These are phyloP conservation scores for Troides helena DNA, from an alignment of 2,888 invertebrate species.

Conservation along the genomic window DNA sequence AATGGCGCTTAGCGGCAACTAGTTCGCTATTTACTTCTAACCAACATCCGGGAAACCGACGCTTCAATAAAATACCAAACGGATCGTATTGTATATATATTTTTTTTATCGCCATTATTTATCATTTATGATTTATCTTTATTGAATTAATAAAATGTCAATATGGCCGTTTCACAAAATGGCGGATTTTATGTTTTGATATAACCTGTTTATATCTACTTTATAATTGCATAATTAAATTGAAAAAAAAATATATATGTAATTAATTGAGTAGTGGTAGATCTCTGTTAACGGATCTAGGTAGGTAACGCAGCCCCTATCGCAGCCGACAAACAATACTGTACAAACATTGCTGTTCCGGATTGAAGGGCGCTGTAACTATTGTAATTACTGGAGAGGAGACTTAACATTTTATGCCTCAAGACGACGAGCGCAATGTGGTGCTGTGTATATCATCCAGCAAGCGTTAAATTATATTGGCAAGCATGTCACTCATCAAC, in stretches of 20 bases:
- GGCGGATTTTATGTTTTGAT: constrained; percentile 3
- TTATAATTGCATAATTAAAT: background rate
- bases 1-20: constrained; percentile 55
- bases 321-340: too few species aligned
- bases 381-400: too few species aligned
- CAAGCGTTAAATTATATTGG: too few species aligned
- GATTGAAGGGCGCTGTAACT: too few species aligned
- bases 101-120: constrained; percentile 28
- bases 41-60: constrained; percentile 44
- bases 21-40: constrained; percentile 42
- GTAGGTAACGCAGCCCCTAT: too few species aligned
- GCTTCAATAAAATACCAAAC: constrained; percentile 31
- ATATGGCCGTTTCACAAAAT: constrained; percentile 15
- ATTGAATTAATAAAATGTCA: constrained; percentile 24
- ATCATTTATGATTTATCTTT: constrained; percentile 32
- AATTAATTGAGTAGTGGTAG: background rate
- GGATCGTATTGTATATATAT: constrained; percentile 22
- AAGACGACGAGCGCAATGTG: too few species aligned
- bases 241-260: background rate
- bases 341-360: too few species aligned
- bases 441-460: too few species aligned
- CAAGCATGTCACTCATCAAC: too few species aligned
- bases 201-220: background rate
- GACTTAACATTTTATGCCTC: too few species aligned
- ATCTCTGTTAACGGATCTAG: too few species aligned